Percentiles rank a stretch among this genome's conserved stretches.
Evolutionary conservation across 2,113 vertebrate genomes (phyloP).

Genomic region (Melanerpes aurifrons): DNA sequence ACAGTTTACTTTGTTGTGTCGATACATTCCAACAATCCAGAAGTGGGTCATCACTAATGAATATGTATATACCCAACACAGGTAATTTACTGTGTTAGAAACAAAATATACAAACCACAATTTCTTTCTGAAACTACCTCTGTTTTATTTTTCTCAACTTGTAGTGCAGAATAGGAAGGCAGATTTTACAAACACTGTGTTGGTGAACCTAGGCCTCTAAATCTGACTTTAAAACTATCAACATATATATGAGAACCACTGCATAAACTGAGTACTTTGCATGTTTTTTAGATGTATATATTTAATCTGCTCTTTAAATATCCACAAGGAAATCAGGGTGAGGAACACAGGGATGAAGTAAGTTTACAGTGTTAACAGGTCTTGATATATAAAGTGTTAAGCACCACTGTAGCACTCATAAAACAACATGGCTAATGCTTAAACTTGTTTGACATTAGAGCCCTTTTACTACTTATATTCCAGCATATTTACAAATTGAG

Average conservation of each 20-base stretch:
- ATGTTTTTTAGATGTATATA: background rate
- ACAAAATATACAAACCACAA: background rate
- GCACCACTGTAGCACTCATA: background rate
- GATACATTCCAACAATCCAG: background rate
- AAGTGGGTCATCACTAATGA: background rate
- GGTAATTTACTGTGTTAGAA: background rate
- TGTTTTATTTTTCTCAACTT: background rate
- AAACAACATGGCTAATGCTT: conserved; percentile 39
- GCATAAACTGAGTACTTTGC: background rate
- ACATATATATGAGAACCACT: background rate
- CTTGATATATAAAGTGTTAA: conserved; percentile 8
- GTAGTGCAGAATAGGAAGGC: background rate
- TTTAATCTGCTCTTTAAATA: background rate
- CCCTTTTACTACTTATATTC: conserved; percentile 61
- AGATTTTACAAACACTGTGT: background rate
- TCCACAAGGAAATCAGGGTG: background rate
- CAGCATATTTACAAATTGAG: conserved; percentile 67
- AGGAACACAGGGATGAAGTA: background rate
- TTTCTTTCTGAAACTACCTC: background rate
- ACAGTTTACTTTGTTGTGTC: conserved; percentile 10
- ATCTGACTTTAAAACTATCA: background rate
- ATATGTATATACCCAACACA: background rate
- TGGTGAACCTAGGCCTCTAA: background rate
- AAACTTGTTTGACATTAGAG: conserved; percentile 69
- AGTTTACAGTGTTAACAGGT: conserved; percentile 35